Evolutionary conservation across 2,113 vertebrate genomes (phyloP).

Genomic region (Xyliphius kryptos): DNA sequence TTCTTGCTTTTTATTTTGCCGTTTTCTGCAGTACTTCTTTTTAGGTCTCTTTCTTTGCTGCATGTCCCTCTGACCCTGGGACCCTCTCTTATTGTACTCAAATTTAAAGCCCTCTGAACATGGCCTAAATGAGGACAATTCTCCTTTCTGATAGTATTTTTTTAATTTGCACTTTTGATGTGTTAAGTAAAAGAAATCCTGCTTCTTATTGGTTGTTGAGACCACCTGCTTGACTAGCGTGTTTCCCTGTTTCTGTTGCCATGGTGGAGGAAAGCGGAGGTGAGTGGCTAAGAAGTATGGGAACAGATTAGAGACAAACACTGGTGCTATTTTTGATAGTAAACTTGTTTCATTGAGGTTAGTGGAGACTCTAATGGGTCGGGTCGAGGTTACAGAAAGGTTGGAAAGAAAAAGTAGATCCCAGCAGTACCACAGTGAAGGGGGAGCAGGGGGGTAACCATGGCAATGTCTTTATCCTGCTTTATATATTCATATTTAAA

Average conservation of each 20-base stretch:
- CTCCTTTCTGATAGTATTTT: slow-evolving; percentile 21
- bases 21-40: slow-evolving; percentile 21
- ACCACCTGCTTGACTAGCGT: slow-evolving; percentile 30
- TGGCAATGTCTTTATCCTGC: slow-evolving; percentile 35
- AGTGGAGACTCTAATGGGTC: slow-evolving; percentile 14
- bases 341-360: slow-evolving; percentile 12
- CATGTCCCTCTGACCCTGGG: slow-evolving; percentile 26
- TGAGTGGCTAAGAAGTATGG: slow-evolving; percentile 36
- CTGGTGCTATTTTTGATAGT: slow-evolving; percentile 19
- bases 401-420: slow-evolving; percentile 16
- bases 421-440: not conserved
- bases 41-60: slow-evolving; percentile 26
- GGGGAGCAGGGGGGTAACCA: slow-evolving; percentile 33
- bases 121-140: slow-evolving; percentile 29
- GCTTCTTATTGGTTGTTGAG: slow-evolving; percentile 16
- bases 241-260: slow-evolving; percentile 23
- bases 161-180: slow-evolving; percentile 28
- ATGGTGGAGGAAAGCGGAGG: slow-evolving; percentile 29
- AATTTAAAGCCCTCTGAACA: slow-evolving; percentile 29
- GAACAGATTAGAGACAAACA: slow-evolving; percentile 36
- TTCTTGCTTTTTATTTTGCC: slow-evolving; percentile 34
- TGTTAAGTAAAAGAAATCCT: slow-evolving; percentile 21
- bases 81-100: slow-evolving; percentile 10
- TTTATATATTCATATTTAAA: slow-evolving; percentile 20
- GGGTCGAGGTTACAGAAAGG: slow-evolving; percentile 20